A percentile compares a stretch with the other conserved stretches of the same genome.
Evolutionary conservation across 2,113 vertebrate genomes (phyloP).

Genomic region (Megalops atlanticus): DNA sequence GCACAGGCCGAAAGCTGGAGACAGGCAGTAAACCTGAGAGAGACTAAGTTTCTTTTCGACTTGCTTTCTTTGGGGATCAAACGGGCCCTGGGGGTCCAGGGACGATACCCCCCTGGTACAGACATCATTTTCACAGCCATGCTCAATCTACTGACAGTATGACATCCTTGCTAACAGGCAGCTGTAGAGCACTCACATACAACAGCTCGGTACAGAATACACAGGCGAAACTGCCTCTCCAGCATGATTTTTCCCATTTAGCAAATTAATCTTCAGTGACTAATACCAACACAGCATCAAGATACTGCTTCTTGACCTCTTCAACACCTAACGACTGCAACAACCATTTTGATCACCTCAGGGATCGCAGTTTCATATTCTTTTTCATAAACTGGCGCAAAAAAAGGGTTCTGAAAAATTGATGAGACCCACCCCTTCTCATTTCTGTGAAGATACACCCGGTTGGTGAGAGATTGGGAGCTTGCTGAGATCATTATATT

Average conservation of each 20-base stretch:
- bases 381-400: slow-evolving; percentile 11
- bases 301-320: background rate
- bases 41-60: slow-evolving; percentile 1
- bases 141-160: background rate
- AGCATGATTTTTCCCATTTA: background rate
- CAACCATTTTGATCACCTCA: background rate
- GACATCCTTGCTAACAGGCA: no score
- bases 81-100: background rate
- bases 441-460: background rate
- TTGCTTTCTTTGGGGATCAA: background rate
- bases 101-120: no score
- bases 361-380: background rate
- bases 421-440: background rate
- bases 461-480: slow-evolving; percentile 5
- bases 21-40: background rate
- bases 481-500: slow-evolving; percentile 30
- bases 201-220: background rate
- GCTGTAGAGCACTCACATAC: background rate
- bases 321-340: background rate
- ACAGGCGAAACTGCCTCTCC: no score
- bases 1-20: background rate
- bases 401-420: background rate
- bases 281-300: background rate
- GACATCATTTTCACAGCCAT: background rate
- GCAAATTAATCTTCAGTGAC: background rate